Conservation (phyloP, 2,797 vertebrate species). For the Sibirionetta formosa region DNA sequence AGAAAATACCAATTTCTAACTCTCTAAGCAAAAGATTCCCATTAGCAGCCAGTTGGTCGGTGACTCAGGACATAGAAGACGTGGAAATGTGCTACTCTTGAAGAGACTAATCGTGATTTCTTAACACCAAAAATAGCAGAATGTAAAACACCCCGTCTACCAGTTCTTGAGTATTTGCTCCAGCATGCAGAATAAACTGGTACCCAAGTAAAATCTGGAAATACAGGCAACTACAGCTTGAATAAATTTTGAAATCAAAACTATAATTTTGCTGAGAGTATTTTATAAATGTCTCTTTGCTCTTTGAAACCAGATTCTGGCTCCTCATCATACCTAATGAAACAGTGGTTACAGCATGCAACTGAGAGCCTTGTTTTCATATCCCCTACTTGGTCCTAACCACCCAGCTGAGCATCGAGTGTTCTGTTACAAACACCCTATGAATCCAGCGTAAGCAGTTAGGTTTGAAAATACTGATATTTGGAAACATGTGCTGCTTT, state of each 20-base stretch:
- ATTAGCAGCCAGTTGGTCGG: not conserved
- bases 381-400: not conserved
- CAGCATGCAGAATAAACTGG: not conserved
- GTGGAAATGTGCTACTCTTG: not conserved
- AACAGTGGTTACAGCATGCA: not conserved
- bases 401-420: not conserved
- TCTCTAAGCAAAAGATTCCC: not conserved
- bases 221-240: not conserved
- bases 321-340: not conserved
- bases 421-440: not conserved
- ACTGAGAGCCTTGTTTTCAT: not conserved
- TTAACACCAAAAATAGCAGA: not conserved
- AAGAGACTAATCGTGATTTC: not conserved
- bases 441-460: not conserved
- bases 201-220: not conserved
- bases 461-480: not conserved
- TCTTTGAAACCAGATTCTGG: not conserved
- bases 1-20: not conserved
- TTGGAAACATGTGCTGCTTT: not conserved
- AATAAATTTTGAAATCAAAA: not conserved
- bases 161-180: not conserved
- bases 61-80: not conserved
- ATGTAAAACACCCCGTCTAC: not conserved
- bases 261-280: not conserved
- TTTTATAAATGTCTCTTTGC: not conserved